phyloP scores from a whole-genome alignment of 2,888 invertebrate genomes.

The Bellardia bayeri region DNA sequence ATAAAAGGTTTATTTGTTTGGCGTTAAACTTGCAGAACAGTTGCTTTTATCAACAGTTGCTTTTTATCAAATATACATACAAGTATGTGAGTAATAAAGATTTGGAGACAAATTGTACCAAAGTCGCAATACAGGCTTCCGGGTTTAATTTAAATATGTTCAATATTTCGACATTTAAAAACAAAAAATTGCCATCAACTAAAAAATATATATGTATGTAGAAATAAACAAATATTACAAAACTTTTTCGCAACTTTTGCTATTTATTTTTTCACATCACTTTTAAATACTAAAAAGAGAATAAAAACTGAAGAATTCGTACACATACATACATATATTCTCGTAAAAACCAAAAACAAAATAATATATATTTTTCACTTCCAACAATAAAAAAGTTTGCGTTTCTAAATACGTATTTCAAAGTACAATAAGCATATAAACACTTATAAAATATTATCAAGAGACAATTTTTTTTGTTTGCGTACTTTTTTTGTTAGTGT shows the following conservation, averaged over 20 bases:
- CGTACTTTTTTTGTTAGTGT: neutral
- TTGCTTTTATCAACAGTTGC: too few species aligned
- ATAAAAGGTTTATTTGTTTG: neutral
- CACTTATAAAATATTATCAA: conserved; percentile 65
- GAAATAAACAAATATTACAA: conserved; percentile 45
- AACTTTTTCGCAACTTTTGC: conserved; percentile 52
- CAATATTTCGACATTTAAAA: conserved; percentile 28
- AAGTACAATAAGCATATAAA: conserved; percentile 67
- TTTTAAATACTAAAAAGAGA: neutral
- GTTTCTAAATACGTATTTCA: conserved; percentile 58
- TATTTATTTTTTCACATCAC: conserved; percentile 47
- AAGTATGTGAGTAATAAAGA: too few species aligned
- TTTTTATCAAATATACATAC: too few species aligned
- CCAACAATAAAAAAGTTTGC: conserved; percentile 63
- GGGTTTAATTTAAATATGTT: conserved; percentile 6
- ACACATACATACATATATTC: neutral
- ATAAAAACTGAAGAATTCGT: conserved; percentile 24
- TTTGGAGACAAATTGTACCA: conserved; percentile 9
- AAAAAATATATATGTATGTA: conserved; percentile 20
- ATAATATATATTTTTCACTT: conserved; percentile 50
- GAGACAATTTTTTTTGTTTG: conserved; percentile 56
- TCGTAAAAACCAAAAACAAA: neutral
- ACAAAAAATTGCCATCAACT: conserved; percentile 34
- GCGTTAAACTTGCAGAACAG: too few species aligned
- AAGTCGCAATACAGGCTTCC: neutral